phyloP scores from a whole-genome alignment of 2,797 vertebrate species.

The Aldrovandia affinis region DNA sequence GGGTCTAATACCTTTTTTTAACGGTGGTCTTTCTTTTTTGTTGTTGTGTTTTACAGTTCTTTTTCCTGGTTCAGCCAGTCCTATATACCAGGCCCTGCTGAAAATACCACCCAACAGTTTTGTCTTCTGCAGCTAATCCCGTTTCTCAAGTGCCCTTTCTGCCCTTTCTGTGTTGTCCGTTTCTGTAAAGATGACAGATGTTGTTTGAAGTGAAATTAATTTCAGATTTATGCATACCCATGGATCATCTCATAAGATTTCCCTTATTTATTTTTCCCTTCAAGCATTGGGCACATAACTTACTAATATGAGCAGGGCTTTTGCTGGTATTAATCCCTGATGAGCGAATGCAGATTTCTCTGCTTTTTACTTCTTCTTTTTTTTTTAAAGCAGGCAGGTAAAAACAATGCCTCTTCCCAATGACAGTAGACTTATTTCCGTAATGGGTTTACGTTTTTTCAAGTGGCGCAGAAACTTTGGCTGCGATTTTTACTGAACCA shows the following conservation, averaged over 20 bases:
- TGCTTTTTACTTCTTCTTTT: too few species aligned
- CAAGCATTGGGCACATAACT: conserved; percentile 86
- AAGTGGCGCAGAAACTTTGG: conserved; percentile 26
- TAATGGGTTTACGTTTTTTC: neutral
- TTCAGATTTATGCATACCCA: conserved; percentile 70
- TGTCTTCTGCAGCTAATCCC: conserved; percentile 99
- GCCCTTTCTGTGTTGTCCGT: conserved; percentile 90
- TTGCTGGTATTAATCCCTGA: conserved; percentile 74
- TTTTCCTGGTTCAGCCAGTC: conserved; percentile 99
- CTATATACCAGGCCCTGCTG: conserved; percentile 99
- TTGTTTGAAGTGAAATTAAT: conserved; percentile 63
- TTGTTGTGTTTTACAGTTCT: conserved; percentile 99
- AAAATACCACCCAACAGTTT: conserved; percentile 99
- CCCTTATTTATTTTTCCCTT: conserved; percentile 52
- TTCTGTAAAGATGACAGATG: conserved; percentile 79
- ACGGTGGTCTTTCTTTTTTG: conserved; percentile 99
- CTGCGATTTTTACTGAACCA: conserved; percentile 69
- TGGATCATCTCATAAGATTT: conserved; percentile 68
- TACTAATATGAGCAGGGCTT: conserved; percentile 81
- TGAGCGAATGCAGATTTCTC: conserved; percentile 47
- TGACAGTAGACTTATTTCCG: conserved; percentile 40
- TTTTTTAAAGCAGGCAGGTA: conserved; percentile 29
- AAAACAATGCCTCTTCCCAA: conserved; percentile 42
- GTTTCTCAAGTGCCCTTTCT: conserved; percentile 98
- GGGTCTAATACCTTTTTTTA: conserved; percentile 97